These are phyloP conservation scores for Delia radicum DNA, from an alignment of 1,140 invertebrate species.

Conservation along the genomic window DNA sequence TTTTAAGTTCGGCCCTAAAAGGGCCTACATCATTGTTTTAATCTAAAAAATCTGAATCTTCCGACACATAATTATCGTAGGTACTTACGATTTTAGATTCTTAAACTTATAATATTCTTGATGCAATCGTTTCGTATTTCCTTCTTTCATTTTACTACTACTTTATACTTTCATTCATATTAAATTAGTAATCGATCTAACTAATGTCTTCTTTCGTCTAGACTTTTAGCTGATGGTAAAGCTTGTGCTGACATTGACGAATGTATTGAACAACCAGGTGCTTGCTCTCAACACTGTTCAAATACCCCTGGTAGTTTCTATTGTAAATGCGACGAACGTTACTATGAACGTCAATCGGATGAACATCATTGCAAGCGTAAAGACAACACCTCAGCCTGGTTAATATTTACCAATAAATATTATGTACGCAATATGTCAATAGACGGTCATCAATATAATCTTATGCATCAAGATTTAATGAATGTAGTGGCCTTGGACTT, in stretches of 20 bases:
- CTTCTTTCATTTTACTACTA: conserved; percentile 20
- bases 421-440: conserved; percentile 94
- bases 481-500: conserved; percentile 97
- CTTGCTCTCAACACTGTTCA: conserved; percentile 92
- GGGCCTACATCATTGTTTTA: too few relatives aligned
- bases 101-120: too few relatives aligned
- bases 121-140: too few relatives aligned
- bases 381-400: conserved; percentile 80
- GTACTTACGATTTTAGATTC: too few relatives aligned
- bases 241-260: conserved; percentile 93
- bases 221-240: conserved; percentile 77
- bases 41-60: too few relatives aligned
- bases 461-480: conserved; percentile 92
- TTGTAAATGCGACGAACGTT: conserved; percentile 94
- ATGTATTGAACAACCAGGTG: conserved; percentile 84
- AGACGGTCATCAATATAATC: conserved; percentile 80
- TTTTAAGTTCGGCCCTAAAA: too few relatives aligned
- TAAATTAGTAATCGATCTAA: too few relatives aligned
- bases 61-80: too few relatives aligned
- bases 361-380: conserved; percentile 88
- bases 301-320: conserved; percentile 94
- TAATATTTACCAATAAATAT: conserved; percentile 97
- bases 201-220: conserved; percentile 46
- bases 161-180: background rate
- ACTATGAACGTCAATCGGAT: conserved; percentile 84